These are phyloP conservation scores for Eulemur macaco DNA, from an alignment of 2,113 vertebrate genomes.

Conservation along the genomic window DNA sequence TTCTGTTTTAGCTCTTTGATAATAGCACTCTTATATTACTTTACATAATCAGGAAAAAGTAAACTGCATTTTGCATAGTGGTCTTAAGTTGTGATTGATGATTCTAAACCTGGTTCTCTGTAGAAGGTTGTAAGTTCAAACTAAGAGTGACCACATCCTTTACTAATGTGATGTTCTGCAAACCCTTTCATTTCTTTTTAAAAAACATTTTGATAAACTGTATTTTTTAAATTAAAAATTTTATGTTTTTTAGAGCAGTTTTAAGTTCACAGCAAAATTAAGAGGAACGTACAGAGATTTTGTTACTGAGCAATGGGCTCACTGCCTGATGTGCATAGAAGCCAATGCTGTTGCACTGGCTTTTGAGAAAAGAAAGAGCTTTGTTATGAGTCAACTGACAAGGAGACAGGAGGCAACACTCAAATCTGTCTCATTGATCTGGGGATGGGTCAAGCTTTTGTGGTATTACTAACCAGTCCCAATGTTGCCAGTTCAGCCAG, in stretches of 20 bases:
- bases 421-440: too few species aligned
- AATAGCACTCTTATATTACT: background rate
- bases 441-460: too few species aligned
- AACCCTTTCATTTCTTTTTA: background rate
- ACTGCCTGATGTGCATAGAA: too few species aligned
- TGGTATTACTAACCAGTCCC: too few species aligned
- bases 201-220: background rate
- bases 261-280: background rate
- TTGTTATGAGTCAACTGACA: too few species aligned
- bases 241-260: background rate
- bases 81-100: background rate
- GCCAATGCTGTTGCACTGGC: too few species aligned
- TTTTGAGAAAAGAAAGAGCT: too few species aligned
- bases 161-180: background rate
- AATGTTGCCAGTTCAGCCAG: too few species aligned
- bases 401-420: too few species aligned
- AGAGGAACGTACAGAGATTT: background rate
- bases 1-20: constrained; percentile 1
- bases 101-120: background rate
- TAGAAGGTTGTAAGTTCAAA: background rate
- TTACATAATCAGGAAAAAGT: background rate
- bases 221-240: background rate
- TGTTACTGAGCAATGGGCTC: background rate
- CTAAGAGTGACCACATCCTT: background rate
- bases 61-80: background rate